phyloP scores from a whole-genome alignment of 2,797 vertebrate genomes.

The Trematomus bernacchii region DNA sequence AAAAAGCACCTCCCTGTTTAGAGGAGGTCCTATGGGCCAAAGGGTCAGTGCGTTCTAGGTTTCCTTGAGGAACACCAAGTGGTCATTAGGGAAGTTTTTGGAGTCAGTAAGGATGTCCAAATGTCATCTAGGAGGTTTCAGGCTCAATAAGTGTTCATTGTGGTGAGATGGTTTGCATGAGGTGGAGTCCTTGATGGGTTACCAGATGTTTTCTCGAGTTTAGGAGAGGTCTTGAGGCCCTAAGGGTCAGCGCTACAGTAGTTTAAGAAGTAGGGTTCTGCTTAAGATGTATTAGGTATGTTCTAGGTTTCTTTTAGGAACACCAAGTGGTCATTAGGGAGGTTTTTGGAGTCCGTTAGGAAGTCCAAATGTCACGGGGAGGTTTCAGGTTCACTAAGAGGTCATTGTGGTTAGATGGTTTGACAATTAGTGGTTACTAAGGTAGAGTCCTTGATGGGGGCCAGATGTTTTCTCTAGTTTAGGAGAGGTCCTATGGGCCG shows the following conservation, averaged over 20 bases:
- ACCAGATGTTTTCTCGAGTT: conserved; percentile 11
- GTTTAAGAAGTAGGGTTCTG: no score
- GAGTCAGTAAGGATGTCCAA: neutral
- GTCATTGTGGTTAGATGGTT: no score
- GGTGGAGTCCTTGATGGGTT: neutral
- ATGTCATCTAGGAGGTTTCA: neutral
- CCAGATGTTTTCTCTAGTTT: neutral
- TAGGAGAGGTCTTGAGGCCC: neutral
- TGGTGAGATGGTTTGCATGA: no score
- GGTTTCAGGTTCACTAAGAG: neutral
- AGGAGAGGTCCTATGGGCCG: neutral
- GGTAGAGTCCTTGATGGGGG: neutral
- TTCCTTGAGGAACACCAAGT: neutral
- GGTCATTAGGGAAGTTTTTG: neutral
- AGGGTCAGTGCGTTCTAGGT: neutral
- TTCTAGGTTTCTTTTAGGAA: neutral
- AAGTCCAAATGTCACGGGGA: neutral
- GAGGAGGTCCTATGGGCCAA: neutral
- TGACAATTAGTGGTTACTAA: neutral
- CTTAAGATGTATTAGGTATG: neutral
- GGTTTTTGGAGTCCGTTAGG: neutral
- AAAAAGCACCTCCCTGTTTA: neutral
- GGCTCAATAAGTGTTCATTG: no score
- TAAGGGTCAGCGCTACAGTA: neutral
- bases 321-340: neutral